Conservation (phyloP, 2,797 vertebrate species). For the Rhynchotus rufescens region DNA sequence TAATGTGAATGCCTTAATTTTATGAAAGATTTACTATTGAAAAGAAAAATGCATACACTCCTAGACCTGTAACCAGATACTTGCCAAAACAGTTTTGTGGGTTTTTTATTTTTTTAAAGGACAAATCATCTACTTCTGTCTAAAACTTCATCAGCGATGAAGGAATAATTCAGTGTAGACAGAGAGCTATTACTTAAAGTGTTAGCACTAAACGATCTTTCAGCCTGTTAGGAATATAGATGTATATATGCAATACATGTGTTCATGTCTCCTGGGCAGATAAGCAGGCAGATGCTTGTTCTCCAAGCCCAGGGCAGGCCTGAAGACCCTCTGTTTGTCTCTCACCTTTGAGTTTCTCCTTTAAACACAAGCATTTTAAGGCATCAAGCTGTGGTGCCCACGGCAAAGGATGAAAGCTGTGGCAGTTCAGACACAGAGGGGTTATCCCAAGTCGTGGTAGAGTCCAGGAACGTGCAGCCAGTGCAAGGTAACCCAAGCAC, state of each 20-base stretch:
- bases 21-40: conserved; percentile 74
- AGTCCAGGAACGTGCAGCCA: rapidly evolving
- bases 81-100: conserved; percentile 37
- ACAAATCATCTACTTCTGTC: background rate
- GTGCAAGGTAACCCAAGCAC: background rate
- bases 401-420: background rate
- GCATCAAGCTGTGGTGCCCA: rapidly evolving
- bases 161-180: background rate
- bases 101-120: background rate
- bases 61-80: conserved; percentile 10
- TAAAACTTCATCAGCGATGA: background rate
- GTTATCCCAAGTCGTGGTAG: rapidly evolving
- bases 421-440: rapidly evolving
- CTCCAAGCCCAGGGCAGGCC: no score
- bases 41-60: background rate
- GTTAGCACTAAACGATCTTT: rapidly evolving
- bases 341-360: background rate
- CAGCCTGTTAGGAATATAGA: rapidly evolving
- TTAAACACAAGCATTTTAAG: background rate
- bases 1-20: conserved; percentile 73
- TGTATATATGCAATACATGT: background rate
- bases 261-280: background rate
- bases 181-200: background rate
- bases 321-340: background rate
- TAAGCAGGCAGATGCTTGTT: background rate